Evolutionary conservation across 2,797 vertebrate species (phyloP), one percentile per base, ranked within the genome.

Genomic region (Cyprinella venusta): DNA sequence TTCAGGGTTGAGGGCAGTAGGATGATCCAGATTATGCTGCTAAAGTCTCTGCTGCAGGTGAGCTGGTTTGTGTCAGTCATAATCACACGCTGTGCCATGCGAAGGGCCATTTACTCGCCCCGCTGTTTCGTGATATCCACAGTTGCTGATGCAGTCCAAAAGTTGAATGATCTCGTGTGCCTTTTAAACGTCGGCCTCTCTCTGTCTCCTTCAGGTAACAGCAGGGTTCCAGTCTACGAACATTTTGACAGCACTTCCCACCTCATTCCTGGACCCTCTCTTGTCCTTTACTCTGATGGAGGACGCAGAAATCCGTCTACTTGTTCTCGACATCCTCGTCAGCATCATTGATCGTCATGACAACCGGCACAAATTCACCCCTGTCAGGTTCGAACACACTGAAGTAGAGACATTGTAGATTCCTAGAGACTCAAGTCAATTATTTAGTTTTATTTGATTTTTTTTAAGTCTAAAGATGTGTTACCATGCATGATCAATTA

Each of bases 21-120:
- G 2, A 94, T 98, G 94, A 97, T 96, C 36, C 97, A 98, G 92
- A 94, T 97, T 64, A 98, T 98, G 97, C 90, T 98, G 85, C 91
- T 98, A 42, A 98, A 97, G 85, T 98, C 97, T 19, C 96, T 98
- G 3, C 95, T 98, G 4, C 96, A 97, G 96, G 97, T 97, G 87
- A 85, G 88, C 80, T 18, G 26, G 54, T 59, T 19, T 75, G 19
- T 72, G 36, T 70, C 71, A 54, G 50, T 70, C 65, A 69, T 42
- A 64, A 24, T 78, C 38, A 63, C 38, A 61, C 12, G 40, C 40
- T 52, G 61, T 52, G 76, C 19, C 19, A 6, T 8, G 24, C 18
- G 0, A 36, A 40, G 61, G 21, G 12, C 10, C 38, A 45, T 68
- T 76, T 59, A 68, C 50, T 36, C 26, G 8, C 69, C 80, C 80